phyloP scores from a whole-genome alignment of 1,140 invertebrate genomes.

The Aphelinus certus region DNA sequence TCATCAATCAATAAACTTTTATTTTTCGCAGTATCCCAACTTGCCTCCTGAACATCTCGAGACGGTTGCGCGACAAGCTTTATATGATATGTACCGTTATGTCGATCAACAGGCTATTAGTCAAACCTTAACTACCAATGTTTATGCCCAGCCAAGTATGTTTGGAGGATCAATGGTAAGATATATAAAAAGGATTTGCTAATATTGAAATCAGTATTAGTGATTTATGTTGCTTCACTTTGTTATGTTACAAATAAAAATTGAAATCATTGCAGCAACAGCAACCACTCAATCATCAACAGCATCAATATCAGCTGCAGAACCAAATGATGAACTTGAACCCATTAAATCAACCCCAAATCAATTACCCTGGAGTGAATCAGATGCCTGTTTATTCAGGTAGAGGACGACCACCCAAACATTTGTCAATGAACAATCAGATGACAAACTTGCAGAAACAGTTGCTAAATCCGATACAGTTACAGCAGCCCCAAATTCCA shows the following conservation, averaged over 20 bases:
- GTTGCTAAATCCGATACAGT: conserved; percentile 7
- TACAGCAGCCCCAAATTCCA: conserved; percentile 2
- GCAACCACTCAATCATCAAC: not conserved
- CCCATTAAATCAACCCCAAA: conserved; percentile 25
- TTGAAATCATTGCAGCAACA: too few species aligned
- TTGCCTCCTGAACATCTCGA: conserved; percentile 46
- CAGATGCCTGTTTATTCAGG: conserved; percentile 38
- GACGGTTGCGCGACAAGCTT: conserved; percentile 42
- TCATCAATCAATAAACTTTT: not conserved
- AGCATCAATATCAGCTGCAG: conserved; percentile 8
- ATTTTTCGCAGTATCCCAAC: conserved; percentile 52
- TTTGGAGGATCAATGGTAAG: conserved; percentile 16
- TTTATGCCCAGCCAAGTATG: conserved; percentile 8
- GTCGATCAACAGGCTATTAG: conserved; percentile 49
- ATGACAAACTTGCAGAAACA: conserved; percentile 18
- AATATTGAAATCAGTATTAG: too few species aligned
- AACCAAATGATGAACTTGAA: conserved; percentile 26
- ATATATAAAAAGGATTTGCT: not conserved
- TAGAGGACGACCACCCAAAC: conserved; percentile 37
- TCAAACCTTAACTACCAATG: conserved; percentile 18
- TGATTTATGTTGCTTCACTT: too few species aligned
- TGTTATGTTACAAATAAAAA: too few species aligned
- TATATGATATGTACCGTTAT: conserved; percentile 56
- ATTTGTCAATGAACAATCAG: conserved; percentile 28
- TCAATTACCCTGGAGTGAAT: conserved; percentile 34